These are phyloP conservation scores for Liasis olivaceus DNA, from an alignment of 2,797 vertebrate species.

Conservation along the genomic window DNA sequence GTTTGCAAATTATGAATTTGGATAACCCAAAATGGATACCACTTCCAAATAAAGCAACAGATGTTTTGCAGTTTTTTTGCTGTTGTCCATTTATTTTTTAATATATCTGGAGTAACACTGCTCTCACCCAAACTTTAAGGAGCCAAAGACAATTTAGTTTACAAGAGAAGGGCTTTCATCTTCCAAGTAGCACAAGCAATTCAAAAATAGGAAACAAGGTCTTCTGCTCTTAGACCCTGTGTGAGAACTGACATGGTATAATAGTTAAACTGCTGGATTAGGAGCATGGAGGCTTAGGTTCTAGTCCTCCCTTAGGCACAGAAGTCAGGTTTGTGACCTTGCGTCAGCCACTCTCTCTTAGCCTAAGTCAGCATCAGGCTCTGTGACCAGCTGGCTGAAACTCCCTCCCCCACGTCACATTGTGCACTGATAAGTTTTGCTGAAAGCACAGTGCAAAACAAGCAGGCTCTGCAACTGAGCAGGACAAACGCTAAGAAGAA, in stretches of 20 bases:
- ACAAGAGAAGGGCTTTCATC: not conserved
- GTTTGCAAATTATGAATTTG: not conserved
- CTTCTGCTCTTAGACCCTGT: not conserved
- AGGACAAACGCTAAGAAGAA: not conserved
- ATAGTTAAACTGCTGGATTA: not conserved
- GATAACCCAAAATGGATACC: not conserved
- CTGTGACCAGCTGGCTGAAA: not conserved
- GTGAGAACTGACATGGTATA: not conserved
- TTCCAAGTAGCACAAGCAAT: not conserved
- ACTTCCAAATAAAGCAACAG: not conserved
- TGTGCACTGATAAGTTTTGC: not conserved
- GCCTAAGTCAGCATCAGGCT: not conserved
- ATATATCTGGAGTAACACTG: not conserved
- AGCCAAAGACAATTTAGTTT: not conserved
- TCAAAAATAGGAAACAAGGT: not conserved
- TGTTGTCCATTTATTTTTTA: not conserved
- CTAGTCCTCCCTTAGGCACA: not conserved
- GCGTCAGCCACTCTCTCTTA: not conserved
- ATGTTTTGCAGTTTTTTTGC: not conserved
- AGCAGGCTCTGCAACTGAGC: not conserved
- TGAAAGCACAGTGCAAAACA: not conserved
- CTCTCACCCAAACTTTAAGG: not conserved
- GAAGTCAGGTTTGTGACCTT: not conserved
- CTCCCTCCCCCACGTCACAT: not conserved
- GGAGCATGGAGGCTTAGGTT: not conserved